Evolutionary conservation across 2,797 vertebrate species (phyloP).

Genomic region (Galagoides demidoff): DNA sequence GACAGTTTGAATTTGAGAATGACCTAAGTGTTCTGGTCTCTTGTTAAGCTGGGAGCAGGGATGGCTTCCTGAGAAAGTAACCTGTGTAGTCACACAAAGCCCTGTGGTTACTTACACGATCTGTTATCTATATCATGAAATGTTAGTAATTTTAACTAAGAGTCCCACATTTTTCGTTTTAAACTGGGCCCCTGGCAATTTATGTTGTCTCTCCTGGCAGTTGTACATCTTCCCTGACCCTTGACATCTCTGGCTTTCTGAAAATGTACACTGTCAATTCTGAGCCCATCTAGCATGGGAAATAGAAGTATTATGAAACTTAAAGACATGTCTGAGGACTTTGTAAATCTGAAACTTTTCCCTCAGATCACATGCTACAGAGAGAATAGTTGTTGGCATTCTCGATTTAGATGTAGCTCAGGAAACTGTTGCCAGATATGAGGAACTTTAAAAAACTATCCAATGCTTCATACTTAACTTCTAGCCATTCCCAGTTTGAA

Average conservation of each 20-base stretch:
- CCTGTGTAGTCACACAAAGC: neutral
- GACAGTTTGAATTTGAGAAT: slow-evolving; percentile 47
- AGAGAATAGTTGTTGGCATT: slow-evolving; percentile 25
- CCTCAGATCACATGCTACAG: neutral
- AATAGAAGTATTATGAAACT: slow-evolving; percentile 22
- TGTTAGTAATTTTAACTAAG: slow-evolving; percentile 1
- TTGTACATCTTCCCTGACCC: neutral
- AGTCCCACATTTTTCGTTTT: slow-evolving; percentile 8
- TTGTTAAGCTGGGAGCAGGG: slow-evolving; percentile 14
- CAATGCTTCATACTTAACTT: slow-evolving; percentile 56
- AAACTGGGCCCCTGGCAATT: neutral
- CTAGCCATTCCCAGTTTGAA: slow-evolving; percentile 33
- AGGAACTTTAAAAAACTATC: slow-evolving; percentile 21
- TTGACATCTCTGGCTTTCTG: slow-evolving; percentile 28
- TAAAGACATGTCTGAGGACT: slow-evolving; percentile 44
- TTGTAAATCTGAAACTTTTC: slow-evolving; percentile 43
- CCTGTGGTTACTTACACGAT: neutral
- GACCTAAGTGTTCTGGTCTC: neutral
- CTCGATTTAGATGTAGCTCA: slow-evolving; percentile 52
- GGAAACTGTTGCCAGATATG: slow-evolving; percentile 33
- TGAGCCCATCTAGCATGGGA: slow-evolving; percentile 3
- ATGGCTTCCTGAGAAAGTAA: neutral
- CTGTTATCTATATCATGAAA: neutral
- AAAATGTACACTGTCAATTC: slow-evolving; percentile 16
- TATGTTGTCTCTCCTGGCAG: neutral